Conservation (phyloP, 2,888 invertebrate genomes). For the Chrysomela aeneicollis region DNA sequence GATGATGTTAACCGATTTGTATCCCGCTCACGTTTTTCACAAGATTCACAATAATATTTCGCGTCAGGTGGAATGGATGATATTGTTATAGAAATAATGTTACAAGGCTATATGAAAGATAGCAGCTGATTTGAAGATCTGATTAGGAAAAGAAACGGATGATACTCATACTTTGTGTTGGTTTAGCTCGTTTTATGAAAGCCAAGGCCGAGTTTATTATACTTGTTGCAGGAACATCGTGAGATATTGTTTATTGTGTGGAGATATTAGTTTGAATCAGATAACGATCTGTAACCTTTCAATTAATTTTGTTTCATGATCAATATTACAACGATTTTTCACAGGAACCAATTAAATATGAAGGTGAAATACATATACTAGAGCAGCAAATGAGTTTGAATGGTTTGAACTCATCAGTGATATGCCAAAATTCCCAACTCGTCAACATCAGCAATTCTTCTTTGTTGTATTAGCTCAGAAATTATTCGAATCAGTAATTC, state of each 20-base stretch:
- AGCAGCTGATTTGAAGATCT: constrained; percentile 40
- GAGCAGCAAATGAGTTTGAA: no score
- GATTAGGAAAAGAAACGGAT: constrained; percentile 48
- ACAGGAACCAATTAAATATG: no score
- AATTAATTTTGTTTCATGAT: constrained; percentile 41
- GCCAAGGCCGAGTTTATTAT: constrained; percentile 51
- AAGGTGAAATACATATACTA: no score
- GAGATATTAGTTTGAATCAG: constrained; percentile 43
- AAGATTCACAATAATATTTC: constrained; percentile 1
- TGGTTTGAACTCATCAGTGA: no score
- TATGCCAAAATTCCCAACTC: no score
- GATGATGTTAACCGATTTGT: not conserved
- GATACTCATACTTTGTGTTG: constrained; percentile 37
- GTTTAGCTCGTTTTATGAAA: constrained; percentile 46
- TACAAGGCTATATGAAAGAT: constrained; percentile 47
- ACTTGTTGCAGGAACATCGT: constrained; percentile 48
- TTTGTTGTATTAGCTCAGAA: no score
- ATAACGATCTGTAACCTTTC: constrained; percentile 48
- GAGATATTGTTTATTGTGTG: constrained; percentile 51
- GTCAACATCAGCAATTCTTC: no score
- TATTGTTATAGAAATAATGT: constrained; percentile 29
- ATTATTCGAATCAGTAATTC: no score
- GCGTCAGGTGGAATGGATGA: constrained; percentile 12
- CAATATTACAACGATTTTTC: constrained; percentile 27
- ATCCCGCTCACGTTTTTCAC: not conserved